These are phyloP conservation scores for Rhagium mordax DNA, from an alignment of 2,888 invertebrate genomes.

Conservation along the genomic window DNA sequence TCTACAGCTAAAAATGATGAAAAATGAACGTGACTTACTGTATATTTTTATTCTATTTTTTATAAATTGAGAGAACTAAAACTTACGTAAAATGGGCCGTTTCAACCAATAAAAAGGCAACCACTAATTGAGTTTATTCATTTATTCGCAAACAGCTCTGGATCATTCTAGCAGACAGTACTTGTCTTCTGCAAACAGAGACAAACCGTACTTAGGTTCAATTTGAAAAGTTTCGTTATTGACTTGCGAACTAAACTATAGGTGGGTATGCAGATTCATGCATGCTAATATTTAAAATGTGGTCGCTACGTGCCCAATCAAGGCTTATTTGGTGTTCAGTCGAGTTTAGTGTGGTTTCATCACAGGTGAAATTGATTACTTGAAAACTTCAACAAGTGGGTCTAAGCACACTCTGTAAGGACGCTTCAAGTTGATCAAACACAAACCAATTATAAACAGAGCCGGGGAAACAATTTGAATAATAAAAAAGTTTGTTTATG, in stretches of 20 bases:
- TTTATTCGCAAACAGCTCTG: too few species aligned
- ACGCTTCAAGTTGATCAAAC: slow-evolving; percentile 23
- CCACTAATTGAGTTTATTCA: too few species aligned
- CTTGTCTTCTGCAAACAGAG: neutral
- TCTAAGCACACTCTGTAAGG: slow-evolving; percentile 23
- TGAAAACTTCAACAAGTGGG: slow-evolving; percentile 37
- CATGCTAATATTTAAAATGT: neutral
- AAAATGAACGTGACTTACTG: too few species aligned
- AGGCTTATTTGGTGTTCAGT: slow-evolving; percentile 39
- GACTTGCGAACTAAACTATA: neutral
- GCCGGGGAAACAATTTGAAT: neutral
- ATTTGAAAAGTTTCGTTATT: neutral
- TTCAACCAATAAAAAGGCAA: too few species aligned
- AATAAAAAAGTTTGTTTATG: neutral
- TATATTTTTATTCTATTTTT: too few species aligned
- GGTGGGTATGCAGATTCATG: neutral
- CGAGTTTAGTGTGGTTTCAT: slow-evolving; percentile 31
- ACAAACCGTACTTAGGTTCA: neutral
- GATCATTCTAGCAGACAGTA: too few species aligned
- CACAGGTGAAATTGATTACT: slow-evolving; percentile 34
- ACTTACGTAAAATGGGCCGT: too few species aligned
- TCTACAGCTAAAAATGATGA: too few species aligned
- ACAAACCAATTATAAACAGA: slow-evolving; percentile 28
- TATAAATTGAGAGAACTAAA: too few species aligned
- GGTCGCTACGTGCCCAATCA: slow-evolving; percentile 37